Evolutionary conservation across 2,888 invertebrate genomes (phyloP), one percentile per base, ranked within the genome.

Genomic region (Cinara cedri): DNA sequence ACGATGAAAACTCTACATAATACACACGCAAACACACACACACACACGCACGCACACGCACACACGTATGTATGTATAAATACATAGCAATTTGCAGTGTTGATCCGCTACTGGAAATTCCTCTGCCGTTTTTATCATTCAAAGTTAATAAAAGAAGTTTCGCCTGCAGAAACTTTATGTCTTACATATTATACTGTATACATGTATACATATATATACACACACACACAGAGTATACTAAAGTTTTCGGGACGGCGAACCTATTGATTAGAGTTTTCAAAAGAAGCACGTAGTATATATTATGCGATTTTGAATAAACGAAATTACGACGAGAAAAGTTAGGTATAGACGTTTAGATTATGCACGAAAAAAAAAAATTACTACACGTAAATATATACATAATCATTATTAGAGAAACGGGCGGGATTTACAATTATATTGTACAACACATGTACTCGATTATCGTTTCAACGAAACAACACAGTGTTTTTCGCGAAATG

Each of bases 251-350:
- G 44, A n/a, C 2, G 60, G 46, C 49, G 26, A 60, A 72, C 26
- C 21, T 60, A 49, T 60, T 72, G 72, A 72, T 72, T 60, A 72
- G n/a, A n/a, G 72, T 72, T 72, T 72, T 60, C 60, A 60, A 72
- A 6, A 72, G 72, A 19, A 60, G 19, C 60, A 60, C 46, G 46
- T 13, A 10, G 6, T 4, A 34, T 34, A 34, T 6, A 34, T 34
- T n/a, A n/a, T 46, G 21, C 57, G 16, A 14, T 60, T 60, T 60
- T 26, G 46, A 60, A 72, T 60, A 60, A 72, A 72, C 60, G 26
- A 72, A 60, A 72, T 60, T 26, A 26, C 49, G 49, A 8, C 26
- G 49, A 26, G 19, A 6, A 63, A 66, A 16, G 26, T 34, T 34
- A 34, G 34, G 6, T 34, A 34, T 34, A 34, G 34, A 34, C 34